Conservation (phyloP, 92 coral and sea anemone species). For the Micromussa lordhowensis region DNA sequence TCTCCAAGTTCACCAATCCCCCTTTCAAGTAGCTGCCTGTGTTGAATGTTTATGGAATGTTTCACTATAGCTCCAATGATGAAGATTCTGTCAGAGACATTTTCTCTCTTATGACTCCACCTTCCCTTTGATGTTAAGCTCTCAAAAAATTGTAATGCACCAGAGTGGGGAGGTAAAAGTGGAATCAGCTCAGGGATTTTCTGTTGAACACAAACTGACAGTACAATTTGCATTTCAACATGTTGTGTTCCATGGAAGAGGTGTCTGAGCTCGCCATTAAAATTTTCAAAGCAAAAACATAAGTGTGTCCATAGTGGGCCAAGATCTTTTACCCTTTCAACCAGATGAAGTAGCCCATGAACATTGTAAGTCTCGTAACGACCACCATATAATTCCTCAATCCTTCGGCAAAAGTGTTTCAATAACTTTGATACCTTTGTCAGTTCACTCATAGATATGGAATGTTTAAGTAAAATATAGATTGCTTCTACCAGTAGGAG, state of each 20-base stretch:
- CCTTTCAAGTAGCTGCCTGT: slow-evolving; percentile 48
- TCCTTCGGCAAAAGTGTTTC: slow-evolving; percentile 33
- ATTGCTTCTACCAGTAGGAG: slow-evolving; percentile 58
- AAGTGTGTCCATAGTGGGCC: slow-evolving; percentile 41
- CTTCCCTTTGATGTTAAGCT: slow-evolving; percentile 47
- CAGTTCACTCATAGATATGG: slow-evolving; percentile 23
- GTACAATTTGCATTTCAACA: slow-evolving; percentile 13
- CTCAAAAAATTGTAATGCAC: no score
- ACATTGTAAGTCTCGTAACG: slow-evolving; percentile 48
- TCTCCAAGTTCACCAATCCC: slow-evolving; percentile 29
- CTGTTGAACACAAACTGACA: slow-evolving; percentile 32
- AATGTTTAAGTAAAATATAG: slow-evolving; percentile 25
- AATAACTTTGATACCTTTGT: slow-evolving; percentile 3
- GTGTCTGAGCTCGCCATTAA: slow-evolving; percentile 36
- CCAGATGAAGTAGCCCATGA: slow-evolving; percentile 35
- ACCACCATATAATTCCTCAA: slow-evolving; percentile 35
- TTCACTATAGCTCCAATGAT: slow-evolving; percentile 45
- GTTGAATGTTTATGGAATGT: slow-evolving; percentile 11
- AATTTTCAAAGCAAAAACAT: slow-evolving; percentile 53
- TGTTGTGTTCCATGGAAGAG: slow-evolving; percentile 50
- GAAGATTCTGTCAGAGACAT: slow-evolving; percentile 28
- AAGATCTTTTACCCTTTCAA: slow-evolving; percentile 28
- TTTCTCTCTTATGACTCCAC: slow-evolving; percentile 33
- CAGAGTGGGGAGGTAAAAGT: slow-evolving; percentile 14
- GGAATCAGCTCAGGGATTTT: slow-evolving; percentile 43